Conservation (phyloP, 2,797 vertebrate genomes). For the Sus cebifrons region DNA sequence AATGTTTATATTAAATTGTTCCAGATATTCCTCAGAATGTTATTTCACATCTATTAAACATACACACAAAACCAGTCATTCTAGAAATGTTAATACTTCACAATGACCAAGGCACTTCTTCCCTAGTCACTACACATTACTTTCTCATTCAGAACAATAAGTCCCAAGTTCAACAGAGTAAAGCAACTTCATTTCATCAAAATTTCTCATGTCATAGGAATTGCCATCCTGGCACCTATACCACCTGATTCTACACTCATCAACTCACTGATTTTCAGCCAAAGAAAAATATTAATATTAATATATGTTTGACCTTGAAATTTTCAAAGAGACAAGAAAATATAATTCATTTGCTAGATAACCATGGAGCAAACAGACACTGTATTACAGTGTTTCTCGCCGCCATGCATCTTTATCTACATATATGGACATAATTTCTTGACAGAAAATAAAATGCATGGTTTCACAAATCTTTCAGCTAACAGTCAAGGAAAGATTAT, state of each 20-base stretch:
- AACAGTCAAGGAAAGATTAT: conserved; percentile 73
- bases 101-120: neutral
- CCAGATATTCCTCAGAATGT: conserved; percentile 19
- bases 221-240: conserved; percentile 50
- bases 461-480: conserved; percentile 74
- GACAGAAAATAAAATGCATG: conserved; percentile 72
- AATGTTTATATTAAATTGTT: neutral
- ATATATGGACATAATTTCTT: neutral
- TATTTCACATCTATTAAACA: conserved; percentile 35
- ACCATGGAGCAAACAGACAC: conserved; percentile 67
- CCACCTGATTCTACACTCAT: conserved; percentile 64
- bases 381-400: neutral
- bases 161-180: conserved; percentile 60
- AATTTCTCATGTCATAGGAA: conserved; percentile 70
- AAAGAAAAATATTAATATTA: conserved; percentile 81
- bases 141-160: conserved; percentile 47
- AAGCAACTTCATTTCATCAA: conserved; percentile 64
- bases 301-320: conserved; percentile 81
- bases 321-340: conserved; percentile 79
- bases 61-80: neutral
- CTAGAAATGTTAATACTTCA: neutral
- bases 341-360: conserved; percentile 72
- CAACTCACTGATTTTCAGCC: conserved; percentile 77
- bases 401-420: neutral
- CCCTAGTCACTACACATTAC: conserved; percentile 1